Base-by-base conservation (phyloP, 2,113 vertebrate genomes). In the Synchiropus splendidus region DNA sequence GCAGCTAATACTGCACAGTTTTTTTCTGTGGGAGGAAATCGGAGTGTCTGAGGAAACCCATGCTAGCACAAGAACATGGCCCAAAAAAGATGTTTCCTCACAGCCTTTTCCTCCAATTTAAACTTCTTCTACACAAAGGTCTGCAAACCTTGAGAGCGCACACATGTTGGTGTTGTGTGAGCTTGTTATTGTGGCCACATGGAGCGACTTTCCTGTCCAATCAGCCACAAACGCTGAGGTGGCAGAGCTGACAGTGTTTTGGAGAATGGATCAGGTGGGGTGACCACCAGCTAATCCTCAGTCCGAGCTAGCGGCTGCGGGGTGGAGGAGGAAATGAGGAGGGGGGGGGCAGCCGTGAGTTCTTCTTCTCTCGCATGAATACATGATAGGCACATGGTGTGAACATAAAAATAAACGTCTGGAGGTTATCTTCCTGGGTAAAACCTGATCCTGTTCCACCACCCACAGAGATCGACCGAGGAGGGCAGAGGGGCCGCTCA, bases 121-220 rank as follows among this genome's bases (percentile, higher is more conserved):
- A n/a, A n/a, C n/a, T n/a, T n/a, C n/a, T n/a, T n/a, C n/a, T n/a
- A n/a, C n/a, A n/a, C n/a, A n/a, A n/a, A n/a, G n/a, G n/a, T n/a
- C n/a, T n/a, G n/a, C n/a, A n/a, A n/a, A n/a, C n/a, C n/a, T n/a
- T n/a, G n/a, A n/a, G n/a, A n/a, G n/a, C n/a, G n/a, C n/a, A n/a
- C n/a, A n/a, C n/a, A n/a, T n/a, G n/a, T n/a, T n/a, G n/a, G n/a
- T n/a, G n/a, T n/a, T n/a, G n/a, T n/a, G n/a, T 38, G 38, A 42
- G 58, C 58, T 55, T 80, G 77, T 80, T 82, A 42, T 80, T 78
- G 71, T 66, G 71, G 67, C 74, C 72, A 73, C 74, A 69, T 73
- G 72, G 64, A 51, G 50, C 73, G 73, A 69, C 58, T 78, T 80
- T 78, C 77, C 79, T 74, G 71, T 77, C 75, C 67, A 77, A 77